phyloP scores from a whole-genome alignment of 2,888 invertebrate species.

The Fragum fragum region DNA sequence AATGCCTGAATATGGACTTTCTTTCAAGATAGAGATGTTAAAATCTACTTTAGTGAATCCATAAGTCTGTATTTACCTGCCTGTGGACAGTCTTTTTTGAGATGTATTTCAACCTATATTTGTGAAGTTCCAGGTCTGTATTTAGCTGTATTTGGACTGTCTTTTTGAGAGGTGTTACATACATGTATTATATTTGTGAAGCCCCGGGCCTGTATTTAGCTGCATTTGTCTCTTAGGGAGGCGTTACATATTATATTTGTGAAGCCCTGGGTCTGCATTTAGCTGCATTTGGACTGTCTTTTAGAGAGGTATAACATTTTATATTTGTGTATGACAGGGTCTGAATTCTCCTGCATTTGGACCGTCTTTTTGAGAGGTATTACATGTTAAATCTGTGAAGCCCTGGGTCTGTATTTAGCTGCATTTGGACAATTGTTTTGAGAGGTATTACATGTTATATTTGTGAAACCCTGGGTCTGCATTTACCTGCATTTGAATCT shows the following conservation, averaged over 20 bases:
- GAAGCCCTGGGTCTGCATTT: too few species aligned
- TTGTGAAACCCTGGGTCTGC: constrained; percentile 92
- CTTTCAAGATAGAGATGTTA: constrained; percentile 92
- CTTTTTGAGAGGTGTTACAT: constrained; percentile 92
- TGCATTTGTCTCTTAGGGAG: constrained; percentile 88
- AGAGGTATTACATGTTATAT: constrained; percentile 88
- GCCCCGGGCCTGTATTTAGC: constrained; percentile 93
- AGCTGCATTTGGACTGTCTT: constrained; percentile 94
- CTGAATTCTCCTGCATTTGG: constrained; percentile 94
- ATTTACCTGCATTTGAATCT: constrained; percentile 91
- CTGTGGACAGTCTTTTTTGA: not conserved
- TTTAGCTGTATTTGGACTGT: constrained; percentile 94
- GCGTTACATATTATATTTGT: not conserved
- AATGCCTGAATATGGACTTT: constrained; percentile 93
- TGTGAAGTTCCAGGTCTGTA: too few species aligned
- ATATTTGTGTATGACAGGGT: too few species aligned
- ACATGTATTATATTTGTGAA: constrained; percentile 91
- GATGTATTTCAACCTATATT: not conserved
- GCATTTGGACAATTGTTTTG: constrained; percentile 89
- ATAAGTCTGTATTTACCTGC: constrained; percentile 90
- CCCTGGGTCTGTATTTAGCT: constrained; percentile 92
- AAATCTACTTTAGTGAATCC: constrained; percentile 92
- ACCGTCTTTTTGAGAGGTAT: constrained; percentile 92
- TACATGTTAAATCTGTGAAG: constrained; percentile 91
- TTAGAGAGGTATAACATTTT: constrained; percentile 92